These are phyloP conservation scores for Sussaba pulchella DNA, from an alignment of 2,888 invertebrate genomes.

Conservation along the genomic window DNA sequence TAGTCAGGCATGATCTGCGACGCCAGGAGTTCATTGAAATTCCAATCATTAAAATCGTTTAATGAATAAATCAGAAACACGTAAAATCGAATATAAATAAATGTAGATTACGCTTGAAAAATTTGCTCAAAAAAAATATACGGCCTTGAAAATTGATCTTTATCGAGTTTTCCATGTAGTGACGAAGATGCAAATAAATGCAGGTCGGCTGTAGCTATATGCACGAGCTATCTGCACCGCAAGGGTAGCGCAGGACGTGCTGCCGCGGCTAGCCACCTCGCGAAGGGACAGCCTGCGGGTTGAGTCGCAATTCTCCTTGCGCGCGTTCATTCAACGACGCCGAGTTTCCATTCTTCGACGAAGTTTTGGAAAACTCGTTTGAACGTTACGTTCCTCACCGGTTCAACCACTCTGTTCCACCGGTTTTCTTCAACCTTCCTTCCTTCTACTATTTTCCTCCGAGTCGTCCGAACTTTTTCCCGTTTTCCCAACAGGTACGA, in stretches of 20 bases:
- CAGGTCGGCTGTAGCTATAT: slow-evolving; percentile 37
- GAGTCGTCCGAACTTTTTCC: slow-evolving; percentile 67
- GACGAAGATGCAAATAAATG: slow-evolving; percentile 8
- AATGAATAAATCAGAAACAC: no score
- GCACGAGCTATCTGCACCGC: slow-evolving; percentile 8
- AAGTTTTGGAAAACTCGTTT: slow-evolving; percentile 80
- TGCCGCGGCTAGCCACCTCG: slow-evolving; percentile 14
- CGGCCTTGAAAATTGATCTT: no score
- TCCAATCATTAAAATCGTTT: no score
- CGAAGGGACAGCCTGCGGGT: slow-evolving; percentile 15
- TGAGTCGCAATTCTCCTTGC: slow-evolving; percentile 20
- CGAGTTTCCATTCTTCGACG: slow-evolving; percentile 77
- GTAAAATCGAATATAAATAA: no score
- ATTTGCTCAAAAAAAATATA: no score
- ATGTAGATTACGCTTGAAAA: no score
- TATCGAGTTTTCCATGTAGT: slow-evolving; percentile 20
- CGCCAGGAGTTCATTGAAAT: no score
- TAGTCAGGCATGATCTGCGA: no score
- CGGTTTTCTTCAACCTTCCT: slow-evolving; percentile 54
- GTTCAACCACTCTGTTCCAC: slow-evolving; percentile 63
- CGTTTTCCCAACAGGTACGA: slow-evolving; percentile 66
- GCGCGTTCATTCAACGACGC: slow-evolving; percentile 67
- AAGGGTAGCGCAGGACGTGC: slow-evolving; percentile 11
- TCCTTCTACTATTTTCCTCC: slow-evolving; percentile 52
- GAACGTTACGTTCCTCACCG: slow-evolving; percentile 70